A percentile compares a stretch with the other conserved stretches of the same genome.
phyloP scores from a whole-genome alignment of 2,113 vertebrate species.

The Aviceda subcristata region DNA sequence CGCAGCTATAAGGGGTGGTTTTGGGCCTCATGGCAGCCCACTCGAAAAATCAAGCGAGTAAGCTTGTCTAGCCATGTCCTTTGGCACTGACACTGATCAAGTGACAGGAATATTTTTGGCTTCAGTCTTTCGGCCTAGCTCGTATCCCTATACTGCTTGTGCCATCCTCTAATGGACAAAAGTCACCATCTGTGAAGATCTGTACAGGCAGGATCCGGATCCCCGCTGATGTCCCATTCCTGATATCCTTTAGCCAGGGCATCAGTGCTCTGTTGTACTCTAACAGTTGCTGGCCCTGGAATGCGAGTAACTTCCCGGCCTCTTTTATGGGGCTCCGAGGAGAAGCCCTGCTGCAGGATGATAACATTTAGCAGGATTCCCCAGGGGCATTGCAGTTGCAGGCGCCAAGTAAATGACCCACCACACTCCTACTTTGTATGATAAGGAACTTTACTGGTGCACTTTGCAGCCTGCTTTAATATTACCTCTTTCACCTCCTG shows the following conservation, averaged over 20 bases:
- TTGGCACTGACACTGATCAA: background rate
- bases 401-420: background rate
- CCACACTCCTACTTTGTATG: background rate
- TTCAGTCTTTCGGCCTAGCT: background rate
- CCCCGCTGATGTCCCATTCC: background rate
- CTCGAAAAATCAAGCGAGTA: background rate
- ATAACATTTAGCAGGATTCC: background rate
- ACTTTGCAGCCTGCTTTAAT: conserved; percentile 1
- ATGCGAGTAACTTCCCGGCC: background rate
- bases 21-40: background rate
- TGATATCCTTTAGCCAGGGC: background rate
- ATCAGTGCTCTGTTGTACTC: background rate
- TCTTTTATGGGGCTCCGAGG: background rate
- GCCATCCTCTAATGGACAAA: background rate
- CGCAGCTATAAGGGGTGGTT: background rate
- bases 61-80: background rate
- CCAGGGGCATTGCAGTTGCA: background rate
- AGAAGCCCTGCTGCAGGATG: background rate
- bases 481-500: background rate
- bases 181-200: background rate
- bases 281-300: background rate
- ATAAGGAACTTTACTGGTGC: background rate
- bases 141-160: background rate
- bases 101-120: background rate
- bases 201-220: background rate